A percentile compares a stretch with the other conserved stretches of the same genome.
phyloP scores from a whole-genome alignment of 2,888 invertebrate species.

The Lottia gigantea region DNA sequence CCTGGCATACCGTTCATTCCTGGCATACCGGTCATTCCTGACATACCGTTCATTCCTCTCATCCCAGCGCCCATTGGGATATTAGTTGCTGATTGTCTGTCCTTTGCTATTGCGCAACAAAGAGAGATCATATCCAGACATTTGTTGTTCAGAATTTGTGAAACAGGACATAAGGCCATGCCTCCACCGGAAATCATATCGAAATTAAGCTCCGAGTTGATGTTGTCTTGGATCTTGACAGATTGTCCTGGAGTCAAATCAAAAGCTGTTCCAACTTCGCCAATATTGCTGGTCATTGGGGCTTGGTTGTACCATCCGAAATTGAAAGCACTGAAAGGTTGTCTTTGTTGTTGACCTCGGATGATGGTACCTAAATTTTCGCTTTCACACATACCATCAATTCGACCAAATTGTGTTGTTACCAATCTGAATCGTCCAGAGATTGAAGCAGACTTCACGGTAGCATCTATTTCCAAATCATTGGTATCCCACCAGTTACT shows the following conservation, averaged over 20 bases:
- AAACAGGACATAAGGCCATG: not conserved
- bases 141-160: not conserved
- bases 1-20: not conserved
- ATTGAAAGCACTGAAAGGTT: not conserved
- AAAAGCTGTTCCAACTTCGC: not conserved
- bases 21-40: not conserved
- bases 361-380: not conserved
- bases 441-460: not conserved
- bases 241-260: not conserved
- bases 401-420: not conserved
- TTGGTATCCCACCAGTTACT: constrained; percentile 1
- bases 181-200: not conserved
- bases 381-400: constrained; percentile 10
- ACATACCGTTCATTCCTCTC: not conserved
- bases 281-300: not conserved
- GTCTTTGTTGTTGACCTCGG: not conserved
- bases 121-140: not conserved
- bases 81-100: not conserved
- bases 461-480: not conserved
- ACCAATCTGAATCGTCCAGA: not conserved
- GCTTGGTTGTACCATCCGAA: constrained; percentile 1
- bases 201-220: not conserved
- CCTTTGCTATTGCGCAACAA: not conserved
- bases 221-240: not conserved
- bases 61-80: not conserved